Base-by-base conservation (phyloP, 2,113 vertebrate species). In the Camarhynchus parvulus region DNA sequence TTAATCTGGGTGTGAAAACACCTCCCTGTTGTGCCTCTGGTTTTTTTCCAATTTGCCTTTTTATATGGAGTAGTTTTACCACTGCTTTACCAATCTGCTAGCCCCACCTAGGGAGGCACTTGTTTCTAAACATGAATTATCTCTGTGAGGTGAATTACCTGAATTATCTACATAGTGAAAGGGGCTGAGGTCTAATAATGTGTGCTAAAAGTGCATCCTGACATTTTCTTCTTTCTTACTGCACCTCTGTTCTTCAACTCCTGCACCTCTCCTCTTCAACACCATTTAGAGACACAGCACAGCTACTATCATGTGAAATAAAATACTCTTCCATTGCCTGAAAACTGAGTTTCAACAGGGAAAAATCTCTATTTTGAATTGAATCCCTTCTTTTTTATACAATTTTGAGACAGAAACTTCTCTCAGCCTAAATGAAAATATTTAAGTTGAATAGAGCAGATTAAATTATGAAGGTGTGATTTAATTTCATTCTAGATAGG, bases 401-500 rank as follows among this genome's bases (percentile, higher is more conserved):
- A 70, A 23, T 35, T 69, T 89, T 31, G 42, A 81, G 35, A 66
- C 4, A 56, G 20, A 83, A 91, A 59, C 9, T 77, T 63, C 21
- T 69, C 33, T 64, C 17, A 72, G 5, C 10, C 12, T 63, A 11
- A 42, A 59, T 74, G 12, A 89, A 91, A 77, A 50, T 66, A 86
- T 66, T 96, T 94, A 70, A 87, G 47, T 46, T 84, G 46, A 59
- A 79, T 19, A 30, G 15, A 37, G 8, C 9, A 3, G 9, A 53
- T 72, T 72, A 67, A 79, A 86, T 64, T 22, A 44, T 9, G 83
- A 79, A 81, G 59, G 75, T 25, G 72, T 4, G 11, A 70, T 68
- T 76, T 90, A 95, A 75, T 90, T 50, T 83, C 68, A 83, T 61
- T 87, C 33, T 83, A 66, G 31, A 90, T 49, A 75, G 53, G 41